phyloP scores from a whole-genome alignment of 2,888 invertebrate species.

The Apodemia mormo region DNA sequence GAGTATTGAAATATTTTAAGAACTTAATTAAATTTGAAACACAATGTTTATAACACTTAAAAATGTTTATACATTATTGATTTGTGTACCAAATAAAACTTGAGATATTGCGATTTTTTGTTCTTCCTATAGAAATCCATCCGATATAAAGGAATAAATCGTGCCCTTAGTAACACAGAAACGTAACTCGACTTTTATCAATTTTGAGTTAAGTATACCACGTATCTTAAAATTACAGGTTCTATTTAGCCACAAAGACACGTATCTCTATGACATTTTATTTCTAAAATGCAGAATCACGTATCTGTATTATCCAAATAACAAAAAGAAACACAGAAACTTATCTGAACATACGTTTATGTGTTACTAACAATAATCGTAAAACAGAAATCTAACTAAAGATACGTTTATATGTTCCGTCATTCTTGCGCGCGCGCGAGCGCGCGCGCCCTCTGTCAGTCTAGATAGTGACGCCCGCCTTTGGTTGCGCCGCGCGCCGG shows the following conservation, averaged over 20 bases:
- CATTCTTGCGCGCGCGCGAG: conserved; percentile 3
- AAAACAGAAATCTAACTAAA: conserved; percentile 5
- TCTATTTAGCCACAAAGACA: conserved; percentile 5
- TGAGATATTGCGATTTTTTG: no score
- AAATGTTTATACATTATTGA: no score
- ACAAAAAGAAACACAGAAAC: conserved; percentile 5
- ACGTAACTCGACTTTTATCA: neutral
- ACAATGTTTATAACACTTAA: no score
- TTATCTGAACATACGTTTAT: conserved; percentile 3
- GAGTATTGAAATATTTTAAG: no score
- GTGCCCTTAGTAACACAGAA: no score
- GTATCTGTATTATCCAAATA: conserved; percentile 1
- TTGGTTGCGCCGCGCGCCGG: neutral
- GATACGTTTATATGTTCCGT: conserved; percentile 3
- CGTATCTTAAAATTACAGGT: conserved; percentile 5
- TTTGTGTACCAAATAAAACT: no score
- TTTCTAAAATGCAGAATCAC: conserved; percentile 3
- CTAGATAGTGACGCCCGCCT: neutral
- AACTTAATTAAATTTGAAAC: no score
- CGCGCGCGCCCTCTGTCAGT: neutral
- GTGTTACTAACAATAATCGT: conserved; percentile 5
- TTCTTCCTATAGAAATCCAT: no score
- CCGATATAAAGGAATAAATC: no score
- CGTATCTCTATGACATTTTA: conserved; percentile 3
- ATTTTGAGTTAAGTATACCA: conserved; percentile 3